These are phyloP conservation scores for Macrobrachium nipponense DNA, from an alignment of 1,140 invertebrate species.

Conservation along the genomic window DNA sequence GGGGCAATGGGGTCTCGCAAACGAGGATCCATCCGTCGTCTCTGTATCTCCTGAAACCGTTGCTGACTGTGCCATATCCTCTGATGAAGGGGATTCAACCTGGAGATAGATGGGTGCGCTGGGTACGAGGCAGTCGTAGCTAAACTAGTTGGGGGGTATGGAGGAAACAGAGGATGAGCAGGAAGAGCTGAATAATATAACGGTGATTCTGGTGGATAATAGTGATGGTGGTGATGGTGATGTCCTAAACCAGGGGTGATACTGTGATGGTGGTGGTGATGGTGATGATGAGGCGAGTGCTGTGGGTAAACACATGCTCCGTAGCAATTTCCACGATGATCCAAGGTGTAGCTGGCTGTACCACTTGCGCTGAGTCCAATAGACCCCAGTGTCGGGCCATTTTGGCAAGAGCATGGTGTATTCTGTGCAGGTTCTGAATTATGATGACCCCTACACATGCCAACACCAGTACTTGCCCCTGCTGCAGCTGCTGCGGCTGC, in stretches of 20 bases:
- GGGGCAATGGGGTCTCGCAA: slow-evolving; percentile 23
- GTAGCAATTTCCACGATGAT: slow-evolving; percentile 44
- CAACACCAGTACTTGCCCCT: slow-evolving; percentile 6
- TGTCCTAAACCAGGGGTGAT: slow-evolving; percentile 61
- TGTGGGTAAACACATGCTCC: slow-evolving; percentile 58
- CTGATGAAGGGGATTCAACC: slow-evolving; percentile 58
- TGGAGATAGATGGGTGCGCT: slow-evolving; percentile 46
- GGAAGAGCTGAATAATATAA: slow-evolving; percentile 46
- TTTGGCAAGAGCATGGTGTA: slow-evolving; percentile 34
- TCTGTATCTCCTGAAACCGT: slow-evolving; percentile 57
- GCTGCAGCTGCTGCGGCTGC: slow-evolving; percentile 22
- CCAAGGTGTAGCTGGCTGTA: slow-evolving; percentile 31
- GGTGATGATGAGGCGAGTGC: slow-evolving; percentile 44
- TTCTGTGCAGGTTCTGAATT: slow-evolving; percentile 20
- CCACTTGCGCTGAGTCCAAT: slow-evolving; percentile 46
- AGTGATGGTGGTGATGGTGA: slow-evolving; percentile 64
- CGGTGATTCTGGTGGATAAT: slow-evolving; percentile 55
- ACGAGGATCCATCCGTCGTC: slow-evolving; percentile 58
- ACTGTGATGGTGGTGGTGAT: slow-evolving; percentile 58
- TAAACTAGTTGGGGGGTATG: slow-evolving; percentile 39
- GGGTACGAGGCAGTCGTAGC: slow-evolving; percentile 61
- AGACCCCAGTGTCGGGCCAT: slow-evolving; percentile 43
- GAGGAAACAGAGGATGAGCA: slow-evolving; percentile 46
- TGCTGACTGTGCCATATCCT: slow-evolving; percentile 61
- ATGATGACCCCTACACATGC: slow-evolving; percentile 39